Conservation (phyloP, 2,113 vertebrate genomes). For the Oreocharis arfaki region DNA sequence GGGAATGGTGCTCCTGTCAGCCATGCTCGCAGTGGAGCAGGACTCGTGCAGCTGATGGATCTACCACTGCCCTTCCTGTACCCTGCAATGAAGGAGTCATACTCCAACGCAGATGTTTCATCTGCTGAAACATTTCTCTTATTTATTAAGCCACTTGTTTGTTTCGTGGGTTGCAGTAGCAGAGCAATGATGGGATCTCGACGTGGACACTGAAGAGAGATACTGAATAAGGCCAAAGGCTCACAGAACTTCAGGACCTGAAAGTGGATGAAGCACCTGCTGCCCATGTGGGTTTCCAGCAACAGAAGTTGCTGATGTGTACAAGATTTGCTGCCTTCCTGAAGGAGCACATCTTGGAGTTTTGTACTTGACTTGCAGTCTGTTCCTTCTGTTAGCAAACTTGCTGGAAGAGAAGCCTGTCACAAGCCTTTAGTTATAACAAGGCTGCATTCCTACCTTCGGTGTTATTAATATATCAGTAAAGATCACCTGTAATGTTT, state of each 20-base stretch:
- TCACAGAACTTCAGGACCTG: not conserved
- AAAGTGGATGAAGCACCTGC: not conserved
- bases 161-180: not conserved
- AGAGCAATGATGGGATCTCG: not conserved
- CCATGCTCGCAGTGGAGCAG: fast-evolving
- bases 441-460: not conserved
- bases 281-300: not conserved
- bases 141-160: not conserved
- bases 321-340: not conserved
- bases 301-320: not conserved
- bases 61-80: not conserved
- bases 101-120: not conserved
- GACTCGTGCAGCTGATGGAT: not conserved
- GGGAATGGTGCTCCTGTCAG: not conserved
- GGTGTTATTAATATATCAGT: not conserved
- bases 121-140: not conserved
- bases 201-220: not conserved
- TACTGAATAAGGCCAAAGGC: not conserved
- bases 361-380: not conserved
- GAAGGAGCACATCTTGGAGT: not conserved
- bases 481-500: not conserved
- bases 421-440: not conserved
- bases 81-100: not conserved
- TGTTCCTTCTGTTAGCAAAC: not conserved
- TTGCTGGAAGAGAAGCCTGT: not conserved